Evolutionary conservation across 2,113 vertebrate species (phyloP).

Genomic region (Pardalotus punctatus): DNA sequence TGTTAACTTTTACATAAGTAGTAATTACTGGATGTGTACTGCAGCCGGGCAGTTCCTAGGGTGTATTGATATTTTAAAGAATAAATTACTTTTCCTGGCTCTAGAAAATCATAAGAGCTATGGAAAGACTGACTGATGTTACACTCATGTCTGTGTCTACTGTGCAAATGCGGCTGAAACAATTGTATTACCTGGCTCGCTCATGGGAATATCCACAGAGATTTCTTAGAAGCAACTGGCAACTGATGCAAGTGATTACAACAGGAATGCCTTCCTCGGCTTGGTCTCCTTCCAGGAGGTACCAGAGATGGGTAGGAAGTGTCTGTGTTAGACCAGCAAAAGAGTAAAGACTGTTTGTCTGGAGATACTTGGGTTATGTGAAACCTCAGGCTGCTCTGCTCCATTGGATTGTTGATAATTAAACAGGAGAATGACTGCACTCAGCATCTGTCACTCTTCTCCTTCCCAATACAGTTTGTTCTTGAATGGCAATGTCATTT

Average conservation of each 20-base stretch:
- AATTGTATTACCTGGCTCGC: not conserved
- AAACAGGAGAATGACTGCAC: not conserved
- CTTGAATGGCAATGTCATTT: not conserved
- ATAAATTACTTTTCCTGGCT: not conserved
- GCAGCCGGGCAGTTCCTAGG: not conserved
- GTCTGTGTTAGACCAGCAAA: not conserved
- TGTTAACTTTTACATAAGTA: rapidly evolving
- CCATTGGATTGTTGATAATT: not conserved
- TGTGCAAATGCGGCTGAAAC: not conserved
- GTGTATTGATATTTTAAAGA: rapidly evolving
- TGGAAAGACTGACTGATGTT: not conserved
- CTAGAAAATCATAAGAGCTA: not conserved
- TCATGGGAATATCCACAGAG: not conserved
- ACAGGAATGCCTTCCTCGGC: not conserved
- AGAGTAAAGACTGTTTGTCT: not conserved
- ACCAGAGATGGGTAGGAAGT: not conserved
- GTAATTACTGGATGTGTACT: not conserved
- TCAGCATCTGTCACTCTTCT: not conserved
- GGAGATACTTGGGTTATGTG: not conserved
- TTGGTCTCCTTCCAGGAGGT: not conserved
- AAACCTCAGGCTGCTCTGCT: not conserved
- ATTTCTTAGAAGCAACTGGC: not conserved
- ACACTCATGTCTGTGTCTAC: not conserved
- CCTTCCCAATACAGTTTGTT: not conserved
- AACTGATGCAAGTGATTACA: not conserved